Evolutionary conservation across 2,888 invertebrate genomes (phyloP).

Genomic region (Seira musarum): DNA sequence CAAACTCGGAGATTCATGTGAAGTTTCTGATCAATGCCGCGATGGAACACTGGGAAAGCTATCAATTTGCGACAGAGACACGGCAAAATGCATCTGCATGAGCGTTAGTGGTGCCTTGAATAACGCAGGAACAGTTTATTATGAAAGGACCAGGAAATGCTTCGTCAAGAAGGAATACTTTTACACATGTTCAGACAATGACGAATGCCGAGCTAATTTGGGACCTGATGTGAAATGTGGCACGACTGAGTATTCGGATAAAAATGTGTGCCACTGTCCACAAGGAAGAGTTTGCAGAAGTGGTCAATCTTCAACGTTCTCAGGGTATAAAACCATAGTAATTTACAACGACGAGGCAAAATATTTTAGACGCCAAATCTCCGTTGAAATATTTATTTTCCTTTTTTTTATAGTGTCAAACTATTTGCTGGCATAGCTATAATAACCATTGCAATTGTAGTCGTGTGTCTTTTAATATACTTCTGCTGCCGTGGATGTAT

Average conservation of each 20-base stretch:
- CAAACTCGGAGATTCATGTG: conserved; percentile 32
- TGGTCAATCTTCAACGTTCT: conserved; percentile 28
- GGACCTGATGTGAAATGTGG: conserved; percentile 49
- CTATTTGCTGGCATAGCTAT: too few species aligned
- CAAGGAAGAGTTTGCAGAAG: conserved; percentile 48
- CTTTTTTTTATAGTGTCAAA: too few species aligned
- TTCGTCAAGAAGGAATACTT: conserved; percentile 47
- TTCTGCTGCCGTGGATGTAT: too few species aligned
- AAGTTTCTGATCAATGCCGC: conserved; percentile 38
- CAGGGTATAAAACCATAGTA: too few species aligned
- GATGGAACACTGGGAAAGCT: conserved; percentile 20
- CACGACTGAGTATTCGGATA: not conserved
- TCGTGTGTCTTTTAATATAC: too few species aligned
- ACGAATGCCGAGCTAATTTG: conserved; percentile 53
- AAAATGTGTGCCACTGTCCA: conserved; percentile 58
- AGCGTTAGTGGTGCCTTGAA: not conserved
- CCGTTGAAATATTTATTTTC: too few species aligned
- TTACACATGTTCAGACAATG: conserved; percentile 36
- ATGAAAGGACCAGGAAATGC: conserved; percentile 32
- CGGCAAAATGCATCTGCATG: conserved; percentile 41
- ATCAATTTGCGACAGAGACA: conserved; percentile 23
- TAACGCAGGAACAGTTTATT: conserved; percentile 16
- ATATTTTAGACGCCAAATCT: too few species aligned
- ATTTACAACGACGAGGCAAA: too few species aligned
- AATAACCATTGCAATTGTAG: too few species aligned